Evolutionary conservation across 1,140 invertebrate genomes (phyloP), one percentile per base, ranked within the genome.

Genomic region (Diabrotica undecimpunctata): DNA sequence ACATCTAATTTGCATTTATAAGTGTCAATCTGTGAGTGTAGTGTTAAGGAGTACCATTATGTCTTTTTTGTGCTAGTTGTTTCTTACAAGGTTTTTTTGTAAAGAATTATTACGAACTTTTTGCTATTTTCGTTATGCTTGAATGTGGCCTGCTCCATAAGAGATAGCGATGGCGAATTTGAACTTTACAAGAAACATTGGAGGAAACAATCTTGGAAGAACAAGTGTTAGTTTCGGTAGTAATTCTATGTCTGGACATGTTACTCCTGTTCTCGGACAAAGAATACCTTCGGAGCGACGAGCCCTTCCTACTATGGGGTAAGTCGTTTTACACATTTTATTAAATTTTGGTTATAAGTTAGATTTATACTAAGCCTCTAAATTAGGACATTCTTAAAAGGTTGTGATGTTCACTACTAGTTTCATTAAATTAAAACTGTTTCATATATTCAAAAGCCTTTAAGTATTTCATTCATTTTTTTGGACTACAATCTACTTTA

Each of bases 261-360:
- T 89, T 77, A 89, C 87, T 67, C 88, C 88, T 66, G 84, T 92
- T 66, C 91, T 92, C 79, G 87, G 87, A 63, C 90, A 91, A 77
- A 84, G 90, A 76, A 83, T 87, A 72, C 90, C 91, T 78, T 84
- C 88, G 50, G 90, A 92, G 76, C 84, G 90, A 78, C 86, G 90
- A 79, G 85, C 86, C 67, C 89, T 92, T 81, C 87, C 89, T 76
- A 85, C 82, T 73, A 79, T 86, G 79, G 84, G 86, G 84, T 86
- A 78, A 83, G 79, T 80, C 74, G 25, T 25, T 25, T 25, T 46
- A 13, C 37, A 6, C 9, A n/a, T 51, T 54, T 64, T 64, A 55
- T 53, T 53, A 5, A 53, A 5, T 14, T 53, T 53, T 14, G 14
- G 10, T n/a, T 12, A 53, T 3, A 25, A 25, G 1, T 25, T 25